Evolutionary conservation across 2,888 invertebrate genomes (phyloP).

Genomic region (Atrina japonica): DNA sequence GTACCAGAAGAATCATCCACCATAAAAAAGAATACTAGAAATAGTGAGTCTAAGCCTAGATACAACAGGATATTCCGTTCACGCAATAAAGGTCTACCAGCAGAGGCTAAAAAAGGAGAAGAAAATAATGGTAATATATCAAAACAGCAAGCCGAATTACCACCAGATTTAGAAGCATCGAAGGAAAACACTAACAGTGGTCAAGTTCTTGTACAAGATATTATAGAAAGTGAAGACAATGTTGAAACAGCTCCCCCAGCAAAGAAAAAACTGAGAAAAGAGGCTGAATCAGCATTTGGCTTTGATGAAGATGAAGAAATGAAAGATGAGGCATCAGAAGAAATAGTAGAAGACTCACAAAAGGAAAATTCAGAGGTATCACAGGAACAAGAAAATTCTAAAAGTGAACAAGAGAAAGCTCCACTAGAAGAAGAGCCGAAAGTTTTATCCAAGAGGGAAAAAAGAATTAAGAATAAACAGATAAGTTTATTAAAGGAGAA

Average conservation of each 20-base stretch:
- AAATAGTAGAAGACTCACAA: neutral
- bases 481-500: neutral
- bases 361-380: constrained; percentile 5
- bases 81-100: constrained; percentile 49
- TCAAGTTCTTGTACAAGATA: too few species aligned
- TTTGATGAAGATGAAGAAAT: constrained; percentile 21
- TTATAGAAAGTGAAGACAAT: too few species aligned
- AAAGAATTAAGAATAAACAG: neutral
- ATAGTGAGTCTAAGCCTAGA: constrained; percentile 27
- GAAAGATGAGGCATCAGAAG: neutral
- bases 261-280: constrained; percentile 7
- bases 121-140: constrained; percentile 20
- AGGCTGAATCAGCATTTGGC: constrained; percentile 12
- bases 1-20: constrained; percentile 17
- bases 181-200: neutral
- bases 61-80: constrained; percentile 55
- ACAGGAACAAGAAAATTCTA: constrained; percentile 16
- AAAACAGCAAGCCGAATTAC: too few species aligned
- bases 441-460: neutral
- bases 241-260: too few species aligned
- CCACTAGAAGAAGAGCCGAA: constrained; percentile 1
- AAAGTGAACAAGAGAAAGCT: constrained; percentile 2
- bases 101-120: constrained; percentile 42
- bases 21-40: constrained; percentile 31
- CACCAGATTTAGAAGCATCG: too few species aligned